These are phyloP conservation scores for Otocyon megalotis DNA, from an alignment of 2,113 vertebrate species.

Conservation along the genomic window DNA sequence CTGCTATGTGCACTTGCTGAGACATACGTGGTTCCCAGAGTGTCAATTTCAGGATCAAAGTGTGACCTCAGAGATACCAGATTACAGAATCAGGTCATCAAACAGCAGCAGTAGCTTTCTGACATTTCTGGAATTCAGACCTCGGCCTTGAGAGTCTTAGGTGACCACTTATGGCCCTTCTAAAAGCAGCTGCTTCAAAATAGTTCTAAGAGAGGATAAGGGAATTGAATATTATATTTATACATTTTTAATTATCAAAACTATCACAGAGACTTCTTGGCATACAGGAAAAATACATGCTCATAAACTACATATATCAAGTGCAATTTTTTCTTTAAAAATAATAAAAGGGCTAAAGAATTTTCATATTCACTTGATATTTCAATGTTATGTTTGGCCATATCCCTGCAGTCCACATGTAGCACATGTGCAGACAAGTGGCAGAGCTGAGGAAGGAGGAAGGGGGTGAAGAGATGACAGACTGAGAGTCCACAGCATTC, in stretches of 20 bases:
- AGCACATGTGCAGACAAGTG: too few relatives aligned
- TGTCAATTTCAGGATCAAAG: slow-evolving; percentile 65
- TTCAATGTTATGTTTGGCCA: fast-evolving
- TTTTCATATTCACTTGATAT: background rate
- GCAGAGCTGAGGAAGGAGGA: background rate
- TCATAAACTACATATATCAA: background rate
- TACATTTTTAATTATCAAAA: background rate
- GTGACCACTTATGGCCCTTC: background rate
- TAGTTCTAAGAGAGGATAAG: background rate
- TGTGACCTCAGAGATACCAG: slow-evolving; percentile 18
- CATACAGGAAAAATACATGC: background rate
- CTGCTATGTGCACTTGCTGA: background rate
- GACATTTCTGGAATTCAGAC: slow-evolving; percentile 26
- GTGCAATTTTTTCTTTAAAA: background rate
- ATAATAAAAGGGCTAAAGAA: background rate
- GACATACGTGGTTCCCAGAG: background rate
- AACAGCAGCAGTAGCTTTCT: background rate
- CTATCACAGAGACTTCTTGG: background rate
- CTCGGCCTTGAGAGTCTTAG: slow-evolving; percentile 24
- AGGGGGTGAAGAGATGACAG: background rate
- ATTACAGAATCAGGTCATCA: background rate
- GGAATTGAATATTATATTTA: background rate
- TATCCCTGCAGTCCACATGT: fast-evolving
- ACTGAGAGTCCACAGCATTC: background rate
- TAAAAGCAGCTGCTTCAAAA: slow-evolving; percentile 32